Evolutionary conservation across 1,140 invertebrate genomes (phyloP), one percentile per base, ranked within the genome.

Genomic region (Coenobita brevimanus): DNA sequence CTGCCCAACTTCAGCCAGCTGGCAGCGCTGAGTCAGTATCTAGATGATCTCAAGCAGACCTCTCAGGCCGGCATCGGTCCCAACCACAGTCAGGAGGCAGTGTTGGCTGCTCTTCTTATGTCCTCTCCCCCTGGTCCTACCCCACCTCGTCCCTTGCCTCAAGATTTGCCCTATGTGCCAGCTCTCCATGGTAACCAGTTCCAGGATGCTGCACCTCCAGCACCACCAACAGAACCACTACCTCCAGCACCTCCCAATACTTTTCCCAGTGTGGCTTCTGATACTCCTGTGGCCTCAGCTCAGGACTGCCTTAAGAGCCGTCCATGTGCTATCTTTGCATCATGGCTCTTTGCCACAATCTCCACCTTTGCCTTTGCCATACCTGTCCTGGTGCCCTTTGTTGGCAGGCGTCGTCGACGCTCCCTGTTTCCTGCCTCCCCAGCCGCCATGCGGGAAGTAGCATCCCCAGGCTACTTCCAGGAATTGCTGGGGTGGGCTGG

Each of bases 331-430:
- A 17, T 81, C 21, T 81, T 81, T 13, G 10, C 60, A 15, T 17
- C 78, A 10, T 38, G 30, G 27, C 36, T 81, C 41, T 24, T 81
- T 15, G 57, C 78, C 21, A 27, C 76, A 21, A 57, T 24, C 1
- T 60, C 57, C 1, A 81, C 78, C 21, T 24, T 57, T 60, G 78
- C 78, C 10, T 15, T 81, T 41, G 30, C 57, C 10, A 81, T 81
- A 38, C 78, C 78, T 64, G 21, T 81, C n/a, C 38, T 81, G 6
- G 36, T 36, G 3, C 78, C 78, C 17, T 24, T 81, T 36, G 21
- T 81, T 41, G 78, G 78, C 30, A 79, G 24, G 36, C 57, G 78
- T 2, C 57, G 78, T 3, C 57, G 78, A 41, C n/a, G 60, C 21
- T 27, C 38, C 41, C 27, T 41, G 8, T 3, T 15, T 64, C 17